Conservation (phyloP, 1,140 invertebrate species). For the Caenorhabditis inopinata region DNA sequence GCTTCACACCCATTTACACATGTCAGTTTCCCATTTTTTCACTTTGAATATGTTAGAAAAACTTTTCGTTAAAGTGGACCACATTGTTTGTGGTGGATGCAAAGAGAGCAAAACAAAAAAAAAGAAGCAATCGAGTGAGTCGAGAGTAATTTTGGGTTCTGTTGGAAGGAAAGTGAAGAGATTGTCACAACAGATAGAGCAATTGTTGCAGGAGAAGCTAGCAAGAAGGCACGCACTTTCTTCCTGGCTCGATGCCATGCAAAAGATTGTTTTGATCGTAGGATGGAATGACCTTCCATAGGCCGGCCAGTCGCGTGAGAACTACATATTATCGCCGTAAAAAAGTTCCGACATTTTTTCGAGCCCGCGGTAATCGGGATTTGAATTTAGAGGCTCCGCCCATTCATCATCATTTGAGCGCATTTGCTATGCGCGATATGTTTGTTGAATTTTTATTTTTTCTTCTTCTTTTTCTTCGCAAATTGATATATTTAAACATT, state of each 20-base stretch:
- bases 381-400: no score
- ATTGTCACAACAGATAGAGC: constrained; percentile 30
- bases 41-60: background rate
- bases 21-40: background rate
- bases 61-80: background rate
- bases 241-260: background rate
- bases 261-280: no score
- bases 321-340: no score
- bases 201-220: background rate
- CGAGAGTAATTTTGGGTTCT: constrained; percentile 12
- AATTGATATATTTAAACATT: no score
- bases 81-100: background rate
- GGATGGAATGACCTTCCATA: no score
- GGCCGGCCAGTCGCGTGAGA: no score
- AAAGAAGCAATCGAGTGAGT: background rate
- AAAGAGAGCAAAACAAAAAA: background rate
- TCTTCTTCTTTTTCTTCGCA: no score
- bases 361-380: no score
- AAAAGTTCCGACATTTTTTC: no score
- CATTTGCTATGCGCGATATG: no score
- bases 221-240: background rate
- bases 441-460: no score
- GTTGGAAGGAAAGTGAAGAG: background rate
- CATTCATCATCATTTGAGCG: no score
- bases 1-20: constrained; percentile 30